A percentile compares a stretch with the other conserved stretches of the same genome.
Evolutionary conservation across 2,888 invertebrate species (phyloP).

Genomic region (Napeogenes sylphis): DNA sequence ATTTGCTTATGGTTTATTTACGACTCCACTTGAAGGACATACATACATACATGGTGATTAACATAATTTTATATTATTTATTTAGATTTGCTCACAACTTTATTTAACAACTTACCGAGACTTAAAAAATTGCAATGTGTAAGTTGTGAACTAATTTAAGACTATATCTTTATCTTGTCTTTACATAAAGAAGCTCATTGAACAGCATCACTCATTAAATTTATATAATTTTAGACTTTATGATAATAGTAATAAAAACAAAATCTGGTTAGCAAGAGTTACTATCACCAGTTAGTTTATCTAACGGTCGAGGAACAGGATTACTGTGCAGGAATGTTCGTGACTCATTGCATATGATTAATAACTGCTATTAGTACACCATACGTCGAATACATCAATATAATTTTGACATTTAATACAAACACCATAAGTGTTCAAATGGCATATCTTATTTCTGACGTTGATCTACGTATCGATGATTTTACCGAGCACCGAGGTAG

Average conservation of each 20-base stretch:
- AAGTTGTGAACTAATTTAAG: no score
- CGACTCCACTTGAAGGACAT: neutral
- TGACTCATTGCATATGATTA: constrained; percentile 47
- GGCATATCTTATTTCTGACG: constrained; percentile 29
- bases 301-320: constrained; percentile 33
- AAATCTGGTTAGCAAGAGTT: constrained; percentile 9
- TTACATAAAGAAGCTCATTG: constrained; percentile 11
- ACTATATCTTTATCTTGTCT: constrained; percentile 1
- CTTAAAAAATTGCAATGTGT: no score
- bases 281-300: constrained; percentile 22
- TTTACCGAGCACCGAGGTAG: constrained; percentile 30
- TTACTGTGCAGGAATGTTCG: constrained; percentile 29
- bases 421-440: constrained; percentile 10
- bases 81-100: no score
- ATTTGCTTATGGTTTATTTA: constrained; percentile 24
- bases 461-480: constrained; percentile 17
- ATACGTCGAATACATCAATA: constrained; percentile 9
- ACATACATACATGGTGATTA: neutral
- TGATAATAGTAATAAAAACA: neutral
- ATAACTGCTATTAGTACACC: constrained; percentile 31
- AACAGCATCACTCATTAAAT: constrained; percentile 1
- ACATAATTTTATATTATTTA: no score
- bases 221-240: neutral
- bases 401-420: constrained; percentile 10
- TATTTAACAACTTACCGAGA: no score